Evolutionary conservation across 2,888 invertebrate species (phyloP), one percentile per base, ranked within the genome.

Genomic region (Blastobasis lacticolella): DNA sequence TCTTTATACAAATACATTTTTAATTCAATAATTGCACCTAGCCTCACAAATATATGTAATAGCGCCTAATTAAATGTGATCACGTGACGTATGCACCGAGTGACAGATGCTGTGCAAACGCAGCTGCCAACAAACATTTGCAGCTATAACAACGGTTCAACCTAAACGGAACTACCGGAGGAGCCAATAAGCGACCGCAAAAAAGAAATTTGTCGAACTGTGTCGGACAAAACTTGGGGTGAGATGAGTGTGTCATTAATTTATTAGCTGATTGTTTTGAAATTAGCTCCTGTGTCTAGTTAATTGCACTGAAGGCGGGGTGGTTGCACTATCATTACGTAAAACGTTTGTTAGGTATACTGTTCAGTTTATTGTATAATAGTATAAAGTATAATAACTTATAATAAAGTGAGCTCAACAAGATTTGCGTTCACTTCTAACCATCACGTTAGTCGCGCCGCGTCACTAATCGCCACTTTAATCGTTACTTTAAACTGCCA

Each of bases 1-100:
- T 78, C 73, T 80, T 79, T 67, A 62, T 57, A 71, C 70, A 77
- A 86, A 87, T 83, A 78, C 71, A 75, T 81, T 86, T 86, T 87
- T 86, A 84, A 87, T 85, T 80, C 66, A 66, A 75, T 87, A 87
- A 88, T 88, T 85, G 76, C 77, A 73, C 67, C 70, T 73, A 66
- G 57, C 50, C 55, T 48, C 50, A 65, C 65, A 64, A 69, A 73
- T 73, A 74, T 65, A 61, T 63, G 63, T 78, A 78, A 81, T 76
- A 69, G 73, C 63, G 62, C 68, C 71, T 71, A 71, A 78, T 84
- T 78, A 73, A 76, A 70, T 73, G 66, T 74, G 80, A 83, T 87
- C 84, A 84, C 82, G 81, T 86, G 85, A 86, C 87, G 86, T 83
- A 79, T 78, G 80, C 81, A 23, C 85, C 76, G 54, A 63, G 62